Evolutionary conservation across 2,888 invertebrate genomes (phyloP), one percentile per base, ranked within the genome.

Genomic region (Platerodrilus igneus): DNA sequence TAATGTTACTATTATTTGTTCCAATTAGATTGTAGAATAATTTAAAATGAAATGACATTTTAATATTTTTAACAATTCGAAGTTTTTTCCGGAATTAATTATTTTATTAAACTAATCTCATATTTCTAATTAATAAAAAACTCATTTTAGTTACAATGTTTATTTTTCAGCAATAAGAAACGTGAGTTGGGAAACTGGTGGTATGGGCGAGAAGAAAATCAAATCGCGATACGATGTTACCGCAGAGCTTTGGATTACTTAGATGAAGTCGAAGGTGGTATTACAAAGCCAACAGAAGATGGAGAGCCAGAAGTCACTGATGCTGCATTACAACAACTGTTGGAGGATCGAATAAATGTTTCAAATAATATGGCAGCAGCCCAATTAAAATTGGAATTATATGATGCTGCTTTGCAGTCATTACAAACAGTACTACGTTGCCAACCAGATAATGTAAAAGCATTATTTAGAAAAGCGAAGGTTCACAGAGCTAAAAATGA

Each of bases 311-410:
- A 63, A 3, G 65, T 69, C 3, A 71, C 75, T 2, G 76, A 80
- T 55, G 68, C 73, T 13, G 77, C 79, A 39, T 62, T 85, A 26
- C 79, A 82, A 56, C 67, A 74, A 20, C 60, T 93, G 32, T 61
- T 91, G 17, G 88, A 90, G 35, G 87, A 89, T 59, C 72, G 90
- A 47, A 71, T 92, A 33, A 81, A 87, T 57, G 87, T 91, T 1
- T 84, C 86, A 58, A 94, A 94, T 63, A 95, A 95, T 64, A 78
- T 94, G 75, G 92, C 93, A 8, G 89, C 90, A 47, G 88, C 92
- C 8, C 93, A 94, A 69, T 76, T 94, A 51, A 92, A 90, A 73
- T 82, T 87, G 21, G 82, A 86, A 37, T 85, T 88, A 5, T 89
- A 79, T 62, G 89, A 90, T 53, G 83, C 87, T 6, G 93, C 93